phyloP scores from a whole-genome alignment of 1,140 invertebrate genomes.

The Eupeodes corollae region DNA sequence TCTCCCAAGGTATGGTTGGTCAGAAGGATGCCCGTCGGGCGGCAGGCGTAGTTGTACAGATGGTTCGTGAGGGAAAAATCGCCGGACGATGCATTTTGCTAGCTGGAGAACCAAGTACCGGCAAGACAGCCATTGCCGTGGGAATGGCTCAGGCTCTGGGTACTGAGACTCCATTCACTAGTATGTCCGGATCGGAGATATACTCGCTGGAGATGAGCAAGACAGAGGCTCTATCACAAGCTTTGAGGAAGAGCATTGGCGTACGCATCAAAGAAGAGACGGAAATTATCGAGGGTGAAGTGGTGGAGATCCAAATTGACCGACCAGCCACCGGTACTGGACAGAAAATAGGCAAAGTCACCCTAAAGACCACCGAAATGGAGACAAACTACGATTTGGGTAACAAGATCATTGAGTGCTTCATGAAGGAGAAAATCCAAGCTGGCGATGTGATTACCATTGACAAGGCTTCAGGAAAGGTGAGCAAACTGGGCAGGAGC shows the following conservation, averaged over 20 bases:
- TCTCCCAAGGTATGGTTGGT: constrained; percentile 98
- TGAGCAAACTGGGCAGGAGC: constrained; percentile 86
- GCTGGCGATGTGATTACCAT: constrained; percentile 95
- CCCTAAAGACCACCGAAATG: constrained; percentile 98
- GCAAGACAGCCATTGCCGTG: constrained; percentile 97
- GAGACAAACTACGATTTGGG: constrained; percentile 98
- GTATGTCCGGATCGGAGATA: constrained; percentile 92
- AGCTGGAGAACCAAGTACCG: constrained; percentile 93
- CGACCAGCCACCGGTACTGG: constrained; percentile 83
- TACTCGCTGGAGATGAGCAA: constrained; percentile 99
- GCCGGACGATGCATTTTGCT: constrained; percentile 91
- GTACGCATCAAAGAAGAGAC: constrained; percentile 97
- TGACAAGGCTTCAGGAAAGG: constrained; percentile 96
- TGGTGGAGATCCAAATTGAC: constrained; percentile 95
- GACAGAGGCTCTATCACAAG: constrained; percentile 95
- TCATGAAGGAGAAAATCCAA: constrained; percentile 95
- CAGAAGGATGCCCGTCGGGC: constrained; percentile 84
- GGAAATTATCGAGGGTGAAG: constrained; percentile 97
- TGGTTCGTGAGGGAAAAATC: constrained; percentile 98
- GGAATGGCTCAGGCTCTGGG: constrained; percentile 91
- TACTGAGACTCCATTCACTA: constrained; percentile 92
- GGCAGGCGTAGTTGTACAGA: constrained; percentile 88
- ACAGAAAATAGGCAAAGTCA: constrained; percentile 84
- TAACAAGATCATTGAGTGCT: constrained; percentile 95
- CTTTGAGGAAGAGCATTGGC: constrained; percentile 94